These are phyloP conservation scores for Crotalus adamanteus DNA, from an alignment of 2,797 vertebrate species.

Conservation along the genomic window DNA sequence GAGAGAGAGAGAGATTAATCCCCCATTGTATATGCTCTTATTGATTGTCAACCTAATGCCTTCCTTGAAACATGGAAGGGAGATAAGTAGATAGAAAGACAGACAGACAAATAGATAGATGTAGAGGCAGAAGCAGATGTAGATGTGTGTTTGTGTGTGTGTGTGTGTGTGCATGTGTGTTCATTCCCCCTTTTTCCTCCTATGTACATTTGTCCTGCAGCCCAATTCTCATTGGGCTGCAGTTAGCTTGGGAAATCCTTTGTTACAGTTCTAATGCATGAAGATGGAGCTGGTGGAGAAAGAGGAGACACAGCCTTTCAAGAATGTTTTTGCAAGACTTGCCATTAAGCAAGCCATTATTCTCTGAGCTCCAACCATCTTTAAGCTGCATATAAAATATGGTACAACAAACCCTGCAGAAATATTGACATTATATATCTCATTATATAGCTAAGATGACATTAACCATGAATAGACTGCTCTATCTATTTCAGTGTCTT, in stretches of 20 bases:
- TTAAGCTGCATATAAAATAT: background rate
- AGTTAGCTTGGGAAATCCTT: slow-evolving; percentile 27
- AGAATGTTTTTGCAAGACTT: background rate
- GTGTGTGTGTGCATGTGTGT: background rate
- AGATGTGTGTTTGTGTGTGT: background rate
- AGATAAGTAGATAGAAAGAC: no score
- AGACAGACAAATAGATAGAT: no score
- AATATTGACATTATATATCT: background rate
- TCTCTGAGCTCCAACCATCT: background rate
- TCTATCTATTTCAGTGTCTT: background rate
- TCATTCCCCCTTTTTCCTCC: background rate
- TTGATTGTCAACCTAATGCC: no score
- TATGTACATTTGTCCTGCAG: slow-evolving; percentile 44
- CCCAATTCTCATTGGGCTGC: slow-evolving; percentile 46
- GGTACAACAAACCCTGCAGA: background rate
- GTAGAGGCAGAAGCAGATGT: background rate
- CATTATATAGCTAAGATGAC: background rate
- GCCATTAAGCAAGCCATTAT: background rate
- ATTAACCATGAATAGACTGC: background rate
- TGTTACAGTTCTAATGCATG: background rate
- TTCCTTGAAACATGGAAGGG: no score
- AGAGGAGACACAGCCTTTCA: slow-evolving; percentile 17
- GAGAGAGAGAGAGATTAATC: no score
- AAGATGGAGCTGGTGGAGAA: background rate
- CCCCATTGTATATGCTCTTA: no score